Evolutionary conservation across 2,113 vertebrate genomes (phyloP).

Genomic region (Albula goreensis): DNA sequence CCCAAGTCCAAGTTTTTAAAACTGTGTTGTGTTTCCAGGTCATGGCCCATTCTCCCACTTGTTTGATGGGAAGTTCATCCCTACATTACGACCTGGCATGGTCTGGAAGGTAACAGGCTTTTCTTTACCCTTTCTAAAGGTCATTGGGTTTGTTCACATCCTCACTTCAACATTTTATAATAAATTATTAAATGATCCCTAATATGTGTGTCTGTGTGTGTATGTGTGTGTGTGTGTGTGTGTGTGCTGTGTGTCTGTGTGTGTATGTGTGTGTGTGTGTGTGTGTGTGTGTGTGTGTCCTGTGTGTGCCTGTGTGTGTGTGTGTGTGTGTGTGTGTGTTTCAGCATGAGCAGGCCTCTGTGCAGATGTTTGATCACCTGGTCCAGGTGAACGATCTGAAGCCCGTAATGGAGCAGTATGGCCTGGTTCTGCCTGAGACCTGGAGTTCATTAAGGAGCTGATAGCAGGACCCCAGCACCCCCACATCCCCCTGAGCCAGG

Average conservation of each 20-base stretch:
- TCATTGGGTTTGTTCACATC: neutral
- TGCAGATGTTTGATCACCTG: conserved; percentile 91
- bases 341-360: conserved; percentile 84
- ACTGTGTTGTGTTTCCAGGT: conserved; percentile 70
- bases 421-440: conserved; percentile 77
- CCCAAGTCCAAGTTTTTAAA: neutral
- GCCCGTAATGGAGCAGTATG: conserved; percentile 71
- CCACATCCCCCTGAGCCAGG: conserved; percentile 16
- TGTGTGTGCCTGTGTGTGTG: no score
- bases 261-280: no score
- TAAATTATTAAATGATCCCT: no score
- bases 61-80: conserved; percentile 91
- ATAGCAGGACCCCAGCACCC: conserved; percentile 74
- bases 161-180: no score
- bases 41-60: conserved; percentile 96
- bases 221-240: no score
- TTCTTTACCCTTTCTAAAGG: neutral
- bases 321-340: conserved; percentile 21
- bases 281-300: no score
- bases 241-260: no score
- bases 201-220: no score
- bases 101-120: conserved; percentile 77
- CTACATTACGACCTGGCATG: conserved; percentile 67
- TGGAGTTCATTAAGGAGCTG: conserved; percentile 88
- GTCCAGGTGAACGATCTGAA: conserved; percentile 73